A percentile compares a stretch with the other conserved stretches of the same genome.
These are phyloP conservation scores for Argyresthia albistria DNA, from an alignment of 2,888 invertebrate genomes.

Conservation along the genomic window DNA sequence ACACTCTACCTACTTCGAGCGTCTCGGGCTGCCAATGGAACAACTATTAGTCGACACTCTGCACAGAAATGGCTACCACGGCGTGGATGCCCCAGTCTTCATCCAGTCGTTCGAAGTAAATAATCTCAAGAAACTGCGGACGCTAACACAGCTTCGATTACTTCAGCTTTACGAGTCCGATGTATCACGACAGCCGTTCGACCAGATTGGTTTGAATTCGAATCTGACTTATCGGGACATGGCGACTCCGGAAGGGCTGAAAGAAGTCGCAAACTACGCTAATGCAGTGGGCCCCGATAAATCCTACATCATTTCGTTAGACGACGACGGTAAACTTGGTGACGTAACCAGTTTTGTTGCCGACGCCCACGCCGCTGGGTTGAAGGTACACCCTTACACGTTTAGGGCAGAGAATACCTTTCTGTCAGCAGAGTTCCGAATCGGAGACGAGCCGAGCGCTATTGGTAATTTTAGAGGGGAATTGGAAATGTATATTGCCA, in stretches of 20 bases:
- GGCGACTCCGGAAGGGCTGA: slow-evolving; percentile 6
- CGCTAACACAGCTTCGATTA: slow-evolving; percentile 3
- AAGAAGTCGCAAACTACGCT: slow-evolving; percentile 6
- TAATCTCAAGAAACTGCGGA: slow-evolving; percentile 5
- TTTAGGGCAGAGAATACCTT: slow-evolving; percentile 7
- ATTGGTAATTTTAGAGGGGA: slow-evolving; percentile 4
- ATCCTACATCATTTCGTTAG: slow-evolving; percentile 3
- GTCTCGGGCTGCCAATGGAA: slow-evolving; percentile 5
- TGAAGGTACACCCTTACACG: slow-evolving; percentile 8
- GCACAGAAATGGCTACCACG: slow-evolving; percentile 5
- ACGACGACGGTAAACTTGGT: neutral
- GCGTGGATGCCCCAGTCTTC: slow-evolving; percentile 3
- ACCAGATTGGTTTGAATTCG: slow-evolving; percentile 2
- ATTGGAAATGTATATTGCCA: neutral
- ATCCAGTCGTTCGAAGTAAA: slow-evolving; percentile 8
- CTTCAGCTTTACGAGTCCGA: slow-evolving; percentile 5
- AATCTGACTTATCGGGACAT: slow-evolving; percentile 5
- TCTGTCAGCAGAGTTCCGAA: slow-evolving; percentile 5
- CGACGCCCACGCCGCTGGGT: slow-evolving; percentile 6
- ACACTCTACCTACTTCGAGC: slow-evolving; percentile 5
- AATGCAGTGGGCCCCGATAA: slow-evolving; percentile 8
- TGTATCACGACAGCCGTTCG: slow-evolving; percentile 1
- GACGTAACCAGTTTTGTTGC: slow-evolving; percentile 3
- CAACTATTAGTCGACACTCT: slow-evolving; percentile 3
- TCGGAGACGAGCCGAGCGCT: neutral